Percentiles rank a stretch among this genome's conserved stretches.
Conservation (phyloP, 1,140 invertebrate genomes). For the Drosophila pandora region DNA sequence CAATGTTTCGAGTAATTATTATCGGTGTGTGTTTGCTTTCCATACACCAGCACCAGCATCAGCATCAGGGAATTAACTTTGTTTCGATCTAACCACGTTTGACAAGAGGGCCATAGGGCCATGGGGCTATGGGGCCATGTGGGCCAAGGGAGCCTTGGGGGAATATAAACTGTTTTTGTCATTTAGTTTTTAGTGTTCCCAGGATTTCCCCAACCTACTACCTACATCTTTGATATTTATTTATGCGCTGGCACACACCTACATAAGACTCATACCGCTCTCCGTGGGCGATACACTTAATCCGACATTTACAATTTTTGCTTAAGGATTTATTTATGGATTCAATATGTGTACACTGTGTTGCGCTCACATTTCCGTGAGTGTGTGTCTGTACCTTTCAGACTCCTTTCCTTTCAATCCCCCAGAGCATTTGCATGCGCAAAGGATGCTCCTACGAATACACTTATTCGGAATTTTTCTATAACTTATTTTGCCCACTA, state of each 20-base stretch:
- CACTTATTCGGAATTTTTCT: constrained; percentile 59
- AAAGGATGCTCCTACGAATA: constrained; percentile 61
- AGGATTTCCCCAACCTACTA: neutral
- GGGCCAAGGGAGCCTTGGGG: too few relatives aligned
- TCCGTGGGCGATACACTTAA: constrained; percentile 70
- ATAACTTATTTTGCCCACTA: constrained; percentile 65
- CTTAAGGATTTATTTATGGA: constrained; percentile 82
- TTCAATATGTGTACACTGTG: constrained; percentile 68
- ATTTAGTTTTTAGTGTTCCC: constrained; percentile 70
- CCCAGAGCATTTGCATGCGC: constrained; percentile 65
- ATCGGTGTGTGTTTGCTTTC: constrained; percentile 39
- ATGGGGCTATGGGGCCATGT: constrained; percentile 15
- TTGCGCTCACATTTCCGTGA: constrained; percentile 17
- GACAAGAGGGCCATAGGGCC: constrained; percentile 36
- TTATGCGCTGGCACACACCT: constrained; percentile 43
- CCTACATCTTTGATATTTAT: constrained; percentile 34
- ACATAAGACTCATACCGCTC: constrained; percentile 4
- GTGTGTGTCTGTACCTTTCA: constrained; percentile 50
- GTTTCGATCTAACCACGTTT: constrained; percentile 76
- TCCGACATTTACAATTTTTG: constrained; percentile 82
- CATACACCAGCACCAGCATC: constrained; percentile 40
- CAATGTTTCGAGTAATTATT: constrained; percentile 80
- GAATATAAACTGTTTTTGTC: constrained; percentile 50
- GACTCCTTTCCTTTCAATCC: constrained; percentile 48
- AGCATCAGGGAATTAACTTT: constrained; percentile 74